A percentile compares a stretch with the other conserved stretches of the same genome.
Conservation (phyloP, 2,797 vertebrate species). For the Echeneis naucrates region DNA sequence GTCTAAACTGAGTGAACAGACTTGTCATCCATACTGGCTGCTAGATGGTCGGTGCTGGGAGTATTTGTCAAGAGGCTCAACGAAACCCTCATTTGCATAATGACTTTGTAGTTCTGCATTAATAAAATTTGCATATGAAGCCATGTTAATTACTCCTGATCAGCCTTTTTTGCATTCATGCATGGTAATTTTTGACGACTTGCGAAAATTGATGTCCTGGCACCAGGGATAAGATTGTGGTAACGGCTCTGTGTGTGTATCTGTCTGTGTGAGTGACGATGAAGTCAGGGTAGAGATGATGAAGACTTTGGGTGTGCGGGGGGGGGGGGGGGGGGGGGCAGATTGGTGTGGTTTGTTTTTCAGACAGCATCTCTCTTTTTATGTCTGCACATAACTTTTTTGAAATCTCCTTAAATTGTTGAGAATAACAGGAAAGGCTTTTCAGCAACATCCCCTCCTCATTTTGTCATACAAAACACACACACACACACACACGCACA, state of each 20-base stretch:
- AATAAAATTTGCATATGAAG: conserved; percentile 99
- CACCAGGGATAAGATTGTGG: conserved; percentile 86
- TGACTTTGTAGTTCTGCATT: conserved; percentile 99
- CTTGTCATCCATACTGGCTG: conserved; percentile 85
- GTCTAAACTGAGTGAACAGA: conserved; percentile 89
- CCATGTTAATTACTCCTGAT: conserved; percentile 99
- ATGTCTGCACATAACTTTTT: conserved; percentile 55
- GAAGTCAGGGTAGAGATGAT: conserved; percentile 32
- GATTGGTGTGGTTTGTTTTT: conserved; percentile 50
- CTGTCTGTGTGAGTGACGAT: conserved; percentile 35
- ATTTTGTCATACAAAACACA: conserved; percentile 28
- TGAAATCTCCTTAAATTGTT: conserved; percentile 71
- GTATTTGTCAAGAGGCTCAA: conserved; percentile 99
- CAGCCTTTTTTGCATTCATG: conserved; percentile 99
- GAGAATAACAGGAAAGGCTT: conserved; percentile 61
- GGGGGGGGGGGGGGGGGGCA: background rate
- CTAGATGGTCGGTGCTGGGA: conserved; percentile 91
- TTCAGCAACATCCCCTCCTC: conserved; percentile 61
- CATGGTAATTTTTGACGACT: conserved; percentile 99
- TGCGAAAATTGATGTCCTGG: conserved; percentile 99
- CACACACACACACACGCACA: conserved; percentile 10
- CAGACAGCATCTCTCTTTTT: conserved; percentile 16
- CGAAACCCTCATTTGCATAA: conserved; percentile 99
- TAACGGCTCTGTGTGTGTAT: conserved; percentile 53
- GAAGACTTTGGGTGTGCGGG: conserved; percentile 24